Evolutionary conservation across 1,140 invertebrate species (phyloP).

Genomic region (Neuroterus valhalla): DNA sequence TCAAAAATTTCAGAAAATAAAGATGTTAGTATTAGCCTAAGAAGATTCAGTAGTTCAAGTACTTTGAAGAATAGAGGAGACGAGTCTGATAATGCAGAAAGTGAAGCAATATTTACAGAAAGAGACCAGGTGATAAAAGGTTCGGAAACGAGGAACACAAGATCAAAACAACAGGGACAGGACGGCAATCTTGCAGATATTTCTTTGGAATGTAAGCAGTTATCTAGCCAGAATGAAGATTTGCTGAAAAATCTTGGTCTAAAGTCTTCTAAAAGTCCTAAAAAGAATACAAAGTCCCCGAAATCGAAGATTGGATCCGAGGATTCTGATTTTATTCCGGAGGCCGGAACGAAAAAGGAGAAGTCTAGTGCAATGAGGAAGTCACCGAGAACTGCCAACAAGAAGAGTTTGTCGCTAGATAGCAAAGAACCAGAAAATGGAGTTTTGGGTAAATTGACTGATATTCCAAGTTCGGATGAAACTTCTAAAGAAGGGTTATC

Average conservation of each 20-base stretch:
- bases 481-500: not conserved
- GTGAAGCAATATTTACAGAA: slow-evolving; percentile 14
- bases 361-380: slow-evolving; percentile 49
- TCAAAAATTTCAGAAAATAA: not conserved
- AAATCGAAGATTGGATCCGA: slow-evolving; percentile 2
- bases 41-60: not conserved
- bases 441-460: not conserved
- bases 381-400: slow-evolving; percentile 56
- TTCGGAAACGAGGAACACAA: slow-evolving; percentile 40
- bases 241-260: slow-evolving; percentile 46
- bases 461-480: not conserved
- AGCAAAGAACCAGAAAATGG: slow-evolving; percentile 13
- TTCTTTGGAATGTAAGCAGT: not conserved
- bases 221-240: slow-evolving; percentile 46
- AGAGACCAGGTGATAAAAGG: slow-evolving; percentile 18
- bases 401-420: slow-evolving; percentile 45
- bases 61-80: not conserved
- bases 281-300: slow-evolving; percentile 31
- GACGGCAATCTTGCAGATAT: no score
- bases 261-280: slow-evolving; percentile 26
- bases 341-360: slow-evolving; percentile 34
- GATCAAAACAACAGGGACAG: slow-evolving; percentile 30
- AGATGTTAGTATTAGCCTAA: not conserved
- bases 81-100: not conserved
- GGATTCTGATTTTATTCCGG: not conserved